These are phyloP conservation scores for Tachyglossus aculeatus DNA, from an alignment of 2,797 vertebrate genomes.

Conservation along the genomic window DNA sequence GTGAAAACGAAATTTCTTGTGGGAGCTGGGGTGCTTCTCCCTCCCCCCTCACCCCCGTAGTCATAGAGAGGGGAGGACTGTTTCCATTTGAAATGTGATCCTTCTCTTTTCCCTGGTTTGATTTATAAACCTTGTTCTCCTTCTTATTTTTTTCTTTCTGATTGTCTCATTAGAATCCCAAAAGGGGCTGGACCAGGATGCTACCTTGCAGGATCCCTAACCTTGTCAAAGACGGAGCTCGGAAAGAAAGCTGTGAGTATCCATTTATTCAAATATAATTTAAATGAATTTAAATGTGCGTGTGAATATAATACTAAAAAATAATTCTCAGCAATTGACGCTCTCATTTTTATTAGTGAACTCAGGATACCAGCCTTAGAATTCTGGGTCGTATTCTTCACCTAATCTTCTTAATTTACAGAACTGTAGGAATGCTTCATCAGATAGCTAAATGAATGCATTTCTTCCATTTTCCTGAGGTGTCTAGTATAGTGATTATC, in stretches of 20 bases:
- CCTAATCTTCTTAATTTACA: no score
- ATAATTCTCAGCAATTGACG: no score
- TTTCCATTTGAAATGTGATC: conserved; percentile 7
- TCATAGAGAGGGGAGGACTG: background rate
- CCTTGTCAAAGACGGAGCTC: conserved; percentile 92
- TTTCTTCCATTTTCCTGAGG: no score
- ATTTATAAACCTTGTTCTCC: conserved; percentile 30
- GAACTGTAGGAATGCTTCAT: no score
- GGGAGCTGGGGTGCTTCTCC: background rate
- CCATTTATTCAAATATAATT: conserved; percentile 13
- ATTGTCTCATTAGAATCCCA: conserved; percentile 83
- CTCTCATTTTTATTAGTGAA: no score
- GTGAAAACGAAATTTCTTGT: no score
- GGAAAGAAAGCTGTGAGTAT: conserved; percentile 99
- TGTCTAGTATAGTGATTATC: no score
- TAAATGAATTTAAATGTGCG: no score
- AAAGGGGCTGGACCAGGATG: conserved; percentile 95
- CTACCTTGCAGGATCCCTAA: conserved; percentile 90
- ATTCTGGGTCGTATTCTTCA: no score
- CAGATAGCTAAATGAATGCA: no score
- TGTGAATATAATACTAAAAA: no score
- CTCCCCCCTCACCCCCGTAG: conserved; percentile 15
- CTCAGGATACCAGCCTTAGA: no score
- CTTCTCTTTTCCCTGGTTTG: background rate
- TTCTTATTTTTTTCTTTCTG: conserved; percentile 20